Evolutionary conservation across 2,113 vertebrate species (phyloP).

Genomic region (Microcebus lehilahytsara): DNA sequence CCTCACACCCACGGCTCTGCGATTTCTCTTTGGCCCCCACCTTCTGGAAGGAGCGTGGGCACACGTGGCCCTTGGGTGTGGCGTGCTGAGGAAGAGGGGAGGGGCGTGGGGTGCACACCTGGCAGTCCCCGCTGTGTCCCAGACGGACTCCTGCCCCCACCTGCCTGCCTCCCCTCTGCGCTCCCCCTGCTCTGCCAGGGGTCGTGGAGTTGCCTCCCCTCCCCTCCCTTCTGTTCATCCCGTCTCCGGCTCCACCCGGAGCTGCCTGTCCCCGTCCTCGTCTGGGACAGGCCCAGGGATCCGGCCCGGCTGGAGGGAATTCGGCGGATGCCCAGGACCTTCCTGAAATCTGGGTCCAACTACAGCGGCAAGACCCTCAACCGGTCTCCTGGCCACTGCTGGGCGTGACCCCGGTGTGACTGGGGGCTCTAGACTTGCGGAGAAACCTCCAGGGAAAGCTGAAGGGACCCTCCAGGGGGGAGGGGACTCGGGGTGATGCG

Average conservation of each 20-base stretch:
- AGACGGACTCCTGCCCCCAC: accelerated
- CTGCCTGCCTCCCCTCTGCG: accelerated
- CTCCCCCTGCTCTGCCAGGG: background rate
- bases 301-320: background rate
- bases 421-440: accelerated
- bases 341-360: background rate
- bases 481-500: background rate
- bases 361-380: background rate
- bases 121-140: accelerated
- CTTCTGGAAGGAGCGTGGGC: background rate
- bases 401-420: too few relatives aligned
- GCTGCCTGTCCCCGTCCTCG: background rate
- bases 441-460: too few relatives aligned
- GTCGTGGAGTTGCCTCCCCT: accelerated
- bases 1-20: background rate
- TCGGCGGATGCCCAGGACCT: background rate
- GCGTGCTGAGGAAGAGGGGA: background rate
- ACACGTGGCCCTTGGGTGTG: accelerated
- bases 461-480: accelerated
- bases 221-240: accelerated
- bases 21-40: background rate
- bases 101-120: accelerated
- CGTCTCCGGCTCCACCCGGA: accelerated
- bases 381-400: background rate
- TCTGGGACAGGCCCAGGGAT: background rate